A percentile compares a stretch with the other conserved stretches of the same genome.
phyloP scores from a whole-genome alignment of 2,113 vertebrate genomes.

The Lophotis ruficrista region DNA sequence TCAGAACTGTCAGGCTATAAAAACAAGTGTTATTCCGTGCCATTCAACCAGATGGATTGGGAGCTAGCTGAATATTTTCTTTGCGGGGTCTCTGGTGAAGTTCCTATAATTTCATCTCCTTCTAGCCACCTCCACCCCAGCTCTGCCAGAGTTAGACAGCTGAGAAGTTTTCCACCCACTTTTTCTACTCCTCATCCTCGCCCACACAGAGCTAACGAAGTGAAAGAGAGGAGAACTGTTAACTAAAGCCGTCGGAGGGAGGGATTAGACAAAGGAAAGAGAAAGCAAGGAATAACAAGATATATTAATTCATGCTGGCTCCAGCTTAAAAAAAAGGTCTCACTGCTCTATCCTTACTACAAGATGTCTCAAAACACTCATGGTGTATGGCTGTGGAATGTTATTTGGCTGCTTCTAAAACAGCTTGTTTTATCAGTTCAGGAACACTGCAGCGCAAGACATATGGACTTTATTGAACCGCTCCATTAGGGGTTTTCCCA shows the following conservation, averaged over 20 bases:
- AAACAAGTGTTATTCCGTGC: background rate
- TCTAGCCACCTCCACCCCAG: background rate
- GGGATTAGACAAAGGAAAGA: constrained; percentile 9
- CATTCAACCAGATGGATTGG: constrained; percentile 36
- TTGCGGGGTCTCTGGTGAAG: background rate
- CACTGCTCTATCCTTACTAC: constrained; percentile 11
- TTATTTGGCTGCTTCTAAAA: constrained; percentile 50
- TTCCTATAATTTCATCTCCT: background rate
- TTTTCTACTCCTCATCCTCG: constrained; percentile 16
- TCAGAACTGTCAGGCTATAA: background rate
- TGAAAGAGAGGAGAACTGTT: constrained; percentile 34
- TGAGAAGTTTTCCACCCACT: constrained; percentile 48
- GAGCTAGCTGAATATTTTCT: background rate
- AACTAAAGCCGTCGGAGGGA: background rate
- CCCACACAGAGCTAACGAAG: constrained; percentile 42
- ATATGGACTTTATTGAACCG: constrained; percentile 5
- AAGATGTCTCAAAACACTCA: constrained; percentile 57
- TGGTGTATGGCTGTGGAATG: constrained; percentile 39
- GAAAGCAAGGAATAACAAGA: constrained; percentile 13
- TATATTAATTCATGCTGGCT: constrained; percentile 25
- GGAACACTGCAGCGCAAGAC: background rate
- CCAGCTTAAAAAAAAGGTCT: background rate
- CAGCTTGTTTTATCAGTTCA: background rate
- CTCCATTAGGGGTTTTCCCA: constrained; percentile 17
- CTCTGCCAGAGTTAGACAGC: constrained; percentile 36